These are phyloP conservation scores for Phorcus lineatus DNA, from an alignment of 2,888 invertebrate genomes.

Conservation along the genomic window DNA sequence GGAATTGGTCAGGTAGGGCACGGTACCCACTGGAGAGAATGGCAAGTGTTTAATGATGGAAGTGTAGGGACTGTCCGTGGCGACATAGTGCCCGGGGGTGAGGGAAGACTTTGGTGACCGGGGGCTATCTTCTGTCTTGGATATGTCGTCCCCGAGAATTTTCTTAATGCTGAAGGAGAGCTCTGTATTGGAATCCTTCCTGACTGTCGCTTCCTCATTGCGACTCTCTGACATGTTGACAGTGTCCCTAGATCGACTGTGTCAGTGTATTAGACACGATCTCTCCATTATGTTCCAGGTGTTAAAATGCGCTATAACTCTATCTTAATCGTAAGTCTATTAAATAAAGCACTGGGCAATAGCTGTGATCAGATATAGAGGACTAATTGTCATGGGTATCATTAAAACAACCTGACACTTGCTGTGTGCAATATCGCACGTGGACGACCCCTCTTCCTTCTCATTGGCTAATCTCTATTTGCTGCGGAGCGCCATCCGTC, in stretches of 20 bases:
- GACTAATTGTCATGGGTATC: constrained; percentile 15
- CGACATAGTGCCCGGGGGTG: neutral
- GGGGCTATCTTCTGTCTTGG: neutral
- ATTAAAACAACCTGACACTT: constrained; percentile 17
- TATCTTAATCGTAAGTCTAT: constrained; percentile 18
- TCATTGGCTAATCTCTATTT: constrained; percentile 33
- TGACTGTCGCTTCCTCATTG: neutral
- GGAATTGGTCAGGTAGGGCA: neutral
- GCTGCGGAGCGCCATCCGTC: constrained; percentile 19
- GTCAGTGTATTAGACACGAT: neutral
- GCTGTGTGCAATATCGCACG: constrained; percentile 31
- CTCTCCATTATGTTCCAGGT: neutral
- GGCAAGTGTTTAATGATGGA: neutral
- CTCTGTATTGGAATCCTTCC: constrained; percentile 27
- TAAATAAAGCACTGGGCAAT: constrained; percentile 19
- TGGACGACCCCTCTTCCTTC: constrained; percentile 28
- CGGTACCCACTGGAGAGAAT: neutral
- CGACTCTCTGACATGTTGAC: neutral
- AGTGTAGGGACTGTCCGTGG: neutral
- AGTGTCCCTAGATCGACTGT: neutral
- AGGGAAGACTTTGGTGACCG: neutral
- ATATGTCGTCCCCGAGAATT: constrained; percentile 49
- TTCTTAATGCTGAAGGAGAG: constrained; percentile 65
- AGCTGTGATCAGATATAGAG: constrained; percentile 3
- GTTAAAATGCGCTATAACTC: neutral